Conservation (phyloP, 2,113 vertebrate genomes). For the Corynorhinus townsendii region DNA sequence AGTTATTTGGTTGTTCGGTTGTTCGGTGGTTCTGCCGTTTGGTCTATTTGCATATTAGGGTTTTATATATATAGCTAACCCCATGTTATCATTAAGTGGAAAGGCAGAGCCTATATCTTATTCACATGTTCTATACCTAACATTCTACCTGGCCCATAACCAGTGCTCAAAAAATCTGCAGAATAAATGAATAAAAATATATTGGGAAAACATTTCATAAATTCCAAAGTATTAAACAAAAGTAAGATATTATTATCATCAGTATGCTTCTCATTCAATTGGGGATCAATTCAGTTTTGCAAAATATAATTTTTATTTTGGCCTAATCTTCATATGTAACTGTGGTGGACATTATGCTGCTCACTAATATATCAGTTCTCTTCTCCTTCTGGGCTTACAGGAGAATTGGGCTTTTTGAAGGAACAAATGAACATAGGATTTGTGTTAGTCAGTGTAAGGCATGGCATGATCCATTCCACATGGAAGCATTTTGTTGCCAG, state of each 20-base stretch:
- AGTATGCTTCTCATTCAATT: not conserved
- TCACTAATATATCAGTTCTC: not conserved
- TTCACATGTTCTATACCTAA: not conserved
- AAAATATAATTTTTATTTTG: not conserved
- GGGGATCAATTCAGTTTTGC: not conserved
- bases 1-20: too few relatives aligned
- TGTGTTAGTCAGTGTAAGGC: not conserved
- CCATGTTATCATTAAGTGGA: not conserved
- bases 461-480: not conserved
- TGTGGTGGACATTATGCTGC: not conserved
- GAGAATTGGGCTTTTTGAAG: not conserved
- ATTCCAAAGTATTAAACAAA: not conserved
- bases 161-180: not conserved
- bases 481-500: not conserved
- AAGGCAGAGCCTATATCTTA: not conserved
- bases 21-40: too few relatives aligned
- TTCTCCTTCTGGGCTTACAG: not conserved
- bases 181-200: not conserved
- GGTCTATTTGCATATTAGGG: too few relatives aligned
- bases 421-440: not conserved
- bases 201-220: not conserved
- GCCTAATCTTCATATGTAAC: not conserved
- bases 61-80: not conserved
- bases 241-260: not conserved
- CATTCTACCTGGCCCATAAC: not conserved